Conservation (phyloP, 2,888 invertebrate genomes). For the Cantharis flavilabris region DNA sequence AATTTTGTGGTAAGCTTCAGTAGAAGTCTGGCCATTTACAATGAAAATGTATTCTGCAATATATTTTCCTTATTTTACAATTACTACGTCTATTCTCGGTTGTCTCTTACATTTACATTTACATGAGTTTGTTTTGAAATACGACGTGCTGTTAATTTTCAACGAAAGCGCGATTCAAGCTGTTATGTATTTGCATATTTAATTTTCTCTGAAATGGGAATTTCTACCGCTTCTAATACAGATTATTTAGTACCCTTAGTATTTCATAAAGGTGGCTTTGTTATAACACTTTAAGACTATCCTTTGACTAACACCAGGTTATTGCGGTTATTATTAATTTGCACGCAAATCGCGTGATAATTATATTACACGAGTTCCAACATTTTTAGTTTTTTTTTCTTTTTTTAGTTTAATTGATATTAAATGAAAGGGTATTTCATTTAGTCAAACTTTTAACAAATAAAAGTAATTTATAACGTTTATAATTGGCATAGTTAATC, state of each 20-base stretch:
- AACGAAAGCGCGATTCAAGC: conserved; percentile 17
- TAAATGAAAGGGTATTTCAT: not conserved
- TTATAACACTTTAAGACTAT: not conserved
- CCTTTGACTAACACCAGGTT: not conserved
- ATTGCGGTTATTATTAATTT: not conserved
- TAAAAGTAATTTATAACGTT: not conserved
- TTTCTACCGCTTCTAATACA: conserved; percentile 17
- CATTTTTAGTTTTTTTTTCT: not conserved
- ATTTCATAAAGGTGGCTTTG: conserved; percentile 14
- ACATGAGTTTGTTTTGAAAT: not conserved
- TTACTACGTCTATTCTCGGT: not conserved
- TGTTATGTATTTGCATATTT: conserved; percentile 34
- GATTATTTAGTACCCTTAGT: conserved; percentile 19
- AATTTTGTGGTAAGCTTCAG: conserved; percentile 46
- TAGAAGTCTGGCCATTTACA: conserved; percentile 20
- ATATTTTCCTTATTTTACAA: not conserved
- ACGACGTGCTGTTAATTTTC: conserved; percentile 1
- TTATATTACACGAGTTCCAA: not conserved
- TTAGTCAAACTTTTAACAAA: not conserved
- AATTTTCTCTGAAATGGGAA: conserved; percentile 27
- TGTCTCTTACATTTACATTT: not conserved
- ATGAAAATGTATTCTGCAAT: conserved; percentile 25
- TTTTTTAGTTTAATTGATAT: not conserved
- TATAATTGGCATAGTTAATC: conserved; percentile 2
- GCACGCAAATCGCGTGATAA: not conserved